Evolutionary conservation across 2,113 vertebrate genomes (phyloP), one percentile per base, ranked within the genome.

Genomic region (Eidolon helvum): DNA sequence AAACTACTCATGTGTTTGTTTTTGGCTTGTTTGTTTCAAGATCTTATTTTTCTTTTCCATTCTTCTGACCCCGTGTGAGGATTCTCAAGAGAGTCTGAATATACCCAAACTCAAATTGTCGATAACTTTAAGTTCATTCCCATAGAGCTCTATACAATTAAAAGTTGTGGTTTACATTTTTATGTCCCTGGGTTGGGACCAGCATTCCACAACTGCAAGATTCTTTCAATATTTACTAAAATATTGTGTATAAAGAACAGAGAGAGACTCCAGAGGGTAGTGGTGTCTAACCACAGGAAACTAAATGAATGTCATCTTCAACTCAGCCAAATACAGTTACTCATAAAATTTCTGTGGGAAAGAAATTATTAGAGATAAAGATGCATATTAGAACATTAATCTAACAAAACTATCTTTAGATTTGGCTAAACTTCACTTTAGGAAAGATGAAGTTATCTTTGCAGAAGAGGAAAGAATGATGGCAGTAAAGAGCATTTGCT

Each of bases 301-400:
- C 10, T 43, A 82, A 92, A 86, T 57, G 15, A 71, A 43, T 83
- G 43, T 93, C 21, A 69, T 88, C 78, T 93, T 84, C 55, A 89
- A 72, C 19, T 88, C 35, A 80, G 80, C n/a, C 55, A 85, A 89
- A 65, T 87, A 83, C 4, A 94, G 10, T 96, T 85, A 88, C 71
- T 95, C 77, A 92, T 87, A 91, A 97, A 77, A 93, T 94, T 88
- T 55, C 50, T 79, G 57, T 97, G 96, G 83, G 89, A 96, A 96
- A 96, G 57, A 89, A 94, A 87, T 57, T 78, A 86, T 86, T 84
- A 55, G 50, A 96, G 93, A 97, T 84, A 97, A 96, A 94, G 50
- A 94, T 83, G 10, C 63, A 82, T 90, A 95, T 90, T 87, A 89
- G 38, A 59, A 91, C 8, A 84, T 68, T 94, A 96, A 97, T 55